phyloP scores from a whole-genome alignment of 1,140 invertebrate genomes.

The Drosophila ananassae region DNA sequence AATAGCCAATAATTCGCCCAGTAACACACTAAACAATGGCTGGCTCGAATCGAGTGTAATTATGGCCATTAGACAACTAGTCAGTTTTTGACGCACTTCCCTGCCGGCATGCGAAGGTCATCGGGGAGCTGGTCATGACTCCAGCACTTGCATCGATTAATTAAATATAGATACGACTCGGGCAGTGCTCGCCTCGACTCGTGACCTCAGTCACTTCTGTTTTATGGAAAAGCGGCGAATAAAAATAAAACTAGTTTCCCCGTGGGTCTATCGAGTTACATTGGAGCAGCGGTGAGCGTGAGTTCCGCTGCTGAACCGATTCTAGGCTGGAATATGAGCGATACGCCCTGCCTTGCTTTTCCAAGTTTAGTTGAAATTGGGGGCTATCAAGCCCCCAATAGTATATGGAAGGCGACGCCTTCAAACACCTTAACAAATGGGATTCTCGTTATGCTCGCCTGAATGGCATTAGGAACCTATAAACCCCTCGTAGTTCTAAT shows the following conservation, averaged over 20 bases:
- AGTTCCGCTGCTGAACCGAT: constrained; percentile 60
- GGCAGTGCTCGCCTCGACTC: constrained; percentile 52
- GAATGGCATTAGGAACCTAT: constrained; percentile 50
- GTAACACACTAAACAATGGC: constrained; percentile 45
- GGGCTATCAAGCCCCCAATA: constrained; percentile 8
- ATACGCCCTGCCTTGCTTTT: constrained; percentile 21
- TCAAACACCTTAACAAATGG: constrained; percentile 46
- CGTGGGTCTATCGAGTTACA: constrained; percentile 55
- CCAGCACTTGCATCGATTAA: constrained; percentile 51
- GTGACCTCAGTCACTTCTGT: constrained; percentile 61
- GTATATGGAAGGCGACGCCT: constrained; percentile 30
- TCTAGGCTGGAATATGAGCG: constrained; percentile 33
- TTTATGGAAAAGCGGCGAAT: constrained; percentile 30
- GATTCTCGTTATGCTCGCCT: constrained; percentile 30
- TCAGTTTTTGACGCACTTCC: constrained; percentile 36
- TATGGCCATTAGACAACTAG: constrained; percentile 31
- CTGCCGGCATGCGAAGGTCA: constrained; percentile 48
- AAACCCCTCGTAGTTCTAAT: constrained; percentile 18
- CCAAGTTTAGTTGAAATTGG: constrained; percentile 55
- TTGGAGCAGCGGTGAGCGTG: constrained; percentile 39
- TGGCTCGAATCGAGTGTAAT: constrained; percentile 32
- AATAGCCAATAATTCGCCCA: constrained; percentile 62
- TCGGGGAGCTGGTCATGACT: constrained; percentile 25
- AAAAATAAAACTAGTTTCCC: constrained; percentile 55
- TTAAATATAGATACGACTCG: constrained; percentile 45